A percentile compares a stretch with the other conserved stretches of the same genome.
Evolutionary conservation across 2,888 invertebrate genomes (phyloP).

Genomic region (Mesochorus sp.): DNA sequence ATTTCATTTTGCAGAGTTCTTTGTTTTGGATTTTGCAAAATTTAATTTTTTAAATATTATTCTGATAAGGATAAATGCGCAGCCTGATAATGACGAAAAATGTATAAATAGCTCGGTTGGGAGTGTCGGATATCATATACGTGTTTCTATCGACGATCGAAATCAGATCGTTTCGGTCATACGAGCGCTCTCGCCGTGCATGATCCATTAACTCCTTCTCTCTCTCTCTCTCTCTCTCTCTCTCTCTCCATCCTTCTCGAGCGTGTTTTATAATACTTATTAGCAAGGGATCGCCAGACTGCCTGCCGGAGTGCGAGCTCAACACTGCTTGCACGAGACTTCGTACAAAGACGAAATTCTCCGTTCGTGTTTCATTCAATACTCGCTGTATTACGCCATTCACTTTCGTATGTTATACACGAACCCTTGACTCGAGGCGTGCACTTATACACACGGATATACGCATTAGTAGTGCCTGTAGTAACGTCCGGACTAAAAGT

Average conservation of each 20-base stretch:
- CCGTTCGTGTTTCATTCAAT: conserved; percentile 66
- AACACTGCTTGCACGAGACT: neutral
- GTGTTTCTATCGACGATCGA: conserved; percentile 45
- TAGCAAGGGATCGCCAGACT: conserved; percentile 16
- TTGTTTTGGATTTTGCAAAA: neutral
- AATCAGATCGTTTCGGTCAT: conserved; percentile 57
- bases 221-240: neutral
- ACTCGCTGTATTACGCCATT: conserved; percentile 58
- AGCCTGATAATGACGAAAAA: neutral
- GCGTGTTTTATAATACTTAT: conserved; percentile 18
- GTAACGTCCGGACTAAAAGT: neutral
- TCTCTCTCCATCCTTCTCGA: conserved; percentile 22
- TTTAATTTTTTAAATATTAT: neutral
- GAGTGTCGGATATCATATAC: conserved; percentile 2
- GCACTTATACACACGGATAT: neutral
- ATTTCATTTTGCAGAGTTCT: no score
- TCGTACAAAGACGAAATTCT: conserved; percentile 44
- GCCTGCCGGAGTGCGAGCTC: conserved; percentile 1
- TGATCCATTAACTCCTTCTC: conserved; percentile 21
- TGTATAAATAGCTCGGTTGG: neutral
- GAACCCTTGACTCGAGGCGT: conserved; percentile 26
- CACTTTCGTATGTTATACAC: conserved; percentile 58
- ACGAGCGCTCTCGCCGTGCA: conserved; percentile 34
- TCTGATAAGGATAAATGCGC: neutral
- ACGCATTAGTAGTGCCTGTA: neutral